Evolutionary conservation across 2,113 vertebrate genomes (phyloP), one percentile per base, ranked within the genome.

Genomic region (Hiodon tergisus): DNA sequence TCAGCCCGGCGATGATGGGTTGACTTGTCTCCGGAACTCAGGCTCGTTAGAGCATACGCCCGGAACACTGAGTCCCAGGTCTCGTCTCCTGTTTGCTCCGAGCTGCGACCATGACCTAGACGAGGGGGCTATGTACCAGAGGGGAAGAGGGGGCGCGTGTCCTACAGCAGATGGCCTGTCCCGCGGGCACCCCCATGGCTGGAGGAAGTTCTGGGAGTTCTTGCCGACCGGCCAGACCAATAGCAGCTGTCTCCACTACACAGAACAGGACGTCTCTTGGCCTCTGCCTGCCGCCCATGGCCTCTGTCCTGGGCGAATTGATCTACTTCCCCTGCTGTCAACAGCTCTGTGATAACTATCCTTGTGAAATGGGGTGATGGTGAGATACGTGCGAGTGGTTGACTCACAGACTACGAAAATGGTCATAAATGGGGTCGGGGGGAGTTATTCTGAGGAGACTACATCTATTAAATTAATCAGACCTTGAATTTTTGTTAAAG

Each of bases 311-410:
- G 31, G 71, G 61, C 48, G 71, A 62, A 71, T 61, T 50, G 31
- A 13, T 67, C 55, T 69, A 53, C 77, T 80, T 79, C 67, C 66
- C 14, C 61, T 65, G 58, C 73, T 80, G 74, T 80, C 78, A 80
- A 54, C 68, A 59, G 31, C 13, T 63, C 52, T 11, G 67, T 57
- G 68, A 74, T 75, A 65, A 74, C 60, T 55, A 53, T 47, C 17
- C 3, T 62, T 51, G 8, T 67, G 66, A 13, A 16, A 59, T 13
- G 5, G 50, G 46, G 10, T 76, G 10, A 31, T 31, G 31, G 31
- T 31, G 31, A 1, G 31, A 31, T 31, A 31, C 31, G 31, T 31
- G 31, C 31, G 31, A 31, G 31, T 31, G 31, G 31, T 31, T 31
- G 31, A 31, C 31, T 31, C 31, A 1, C 31, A 31, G 31, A 31